phyloP scores from a whole-genome alignment of 1,140 invertebrate genomes.

The Drosophila lini region DNA sequence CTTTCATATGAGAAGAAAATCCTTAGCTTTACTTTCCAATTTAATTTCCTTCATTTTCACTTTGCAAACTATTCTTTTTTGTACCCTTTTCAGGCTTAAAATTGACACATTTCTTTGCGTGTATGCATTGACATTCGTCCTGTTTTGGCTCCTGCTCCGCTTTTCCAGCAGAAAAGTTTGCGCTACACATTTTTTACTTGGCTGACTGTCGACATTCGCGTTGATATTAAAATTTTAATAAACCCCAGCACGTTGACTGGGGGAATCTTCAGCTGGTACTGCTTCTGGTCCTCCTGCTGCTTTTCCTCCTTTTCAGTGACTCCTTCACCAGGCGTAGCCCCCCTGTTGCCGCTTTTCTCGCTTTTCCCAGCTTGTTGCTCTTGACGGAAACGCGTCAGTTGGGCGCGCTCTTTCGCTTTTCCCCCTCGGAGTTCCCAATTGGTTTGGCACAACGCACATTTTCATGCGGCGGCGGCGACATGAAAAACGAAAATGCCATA shows the following conservation, averaged over 20 bases:
- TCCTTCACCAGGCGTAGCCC: background rate
- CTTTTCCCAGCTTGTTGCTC: slow-evolving; percentile 70
- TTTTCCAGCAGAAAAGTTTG: slow-evolving; percentile 55
- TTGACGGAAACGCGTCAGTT: slow-evolving; percentile 80
- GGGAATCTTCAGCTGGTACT: slow-evolving; percentile 53
- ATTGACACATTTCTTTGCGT: slow-evolving; percentile 31
- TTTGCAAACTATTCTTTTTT: background rate
- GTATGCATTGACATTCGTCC: slow-evolving; percentile 71
- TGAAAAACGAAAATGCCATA: slow-evolving; percentile 76
- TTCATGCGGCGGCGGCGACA: slow-evolving; percentile 72
- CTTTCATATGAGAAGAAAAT: background rate
- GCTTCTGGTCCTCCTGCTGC: slow-evolving; percentile 21
- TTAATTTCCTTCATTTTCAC: no score
- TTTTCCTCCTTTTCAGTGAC: background rate
- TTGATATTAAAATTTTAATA: slow-evolving; percentile 83
- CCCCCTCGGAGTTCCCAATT: slow-evolving; percentile 32
- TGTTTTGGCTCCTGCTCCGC: slow-evolving; percentile 32
- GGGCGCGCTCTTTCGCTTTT: slow-evolving; percentile 32
- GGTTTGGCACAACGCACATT: slow-evolving; percentile 72
- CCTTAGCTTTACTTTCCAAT: background rate
- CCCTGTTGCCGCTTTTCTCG: slow-evolving; percentile 18
- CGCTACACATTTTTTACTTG: slow-evolving; percentile 76
- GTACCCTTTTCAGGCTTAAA: background rate
- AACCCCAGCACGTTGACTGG: slow-evolving; percentile 70
- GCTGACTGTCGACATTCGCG: slow-evolving; percentile 74